Base-by-base conservation (phyloP, 1,140 invertebrate species). In the Drosophila elegans region DNA sequence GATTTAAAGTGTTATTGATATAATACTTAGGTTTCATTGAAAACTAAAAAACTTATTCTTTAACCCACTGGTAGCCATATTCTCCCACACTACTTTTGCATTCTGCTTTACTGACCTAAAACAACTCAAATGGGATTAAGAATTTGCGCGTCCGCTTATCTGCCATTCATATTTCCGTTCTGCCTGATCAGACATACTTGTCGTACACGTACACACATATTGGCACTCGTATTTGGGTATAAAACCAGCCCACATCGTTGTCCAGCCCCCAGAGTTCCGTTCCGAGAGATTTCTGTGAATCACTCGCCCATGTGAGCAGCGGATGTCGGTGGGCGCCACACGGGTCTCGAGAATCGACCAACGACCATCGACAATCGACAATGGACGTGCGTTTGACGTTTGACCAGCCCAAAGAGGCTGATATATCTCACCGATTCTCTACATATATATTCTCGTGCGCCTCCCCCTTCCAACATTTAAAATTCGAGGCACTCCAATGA, bases 301-400 rank as follows among this genome's bases (percentile, higher is more conserved):
- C 69, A 67, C 48, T 13, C 32, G 42, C 38, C 48, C 32, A 46
- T 63, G 32, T 64, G 41, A 39, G 16, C 51, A 69, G 57, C 83
- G 82, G 82, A 85, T 78, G 82, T 82, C 75, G 72, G 82, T 85
- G 82, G 82, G 82, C 81, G 81, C 81, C 81, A 71, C 81, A 71
- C 45, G 46, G 34, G 44, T 56, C 54, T 75, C 57, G 66, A 52
- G 60, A 77, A 78, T 84, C 80, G 56, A 68, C 64, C 59, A 46
- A 36, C 41, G 41, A 16, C 41, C 3, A 16, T 42, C 45, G 11
- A 27, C 45, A 12, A 29, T 29, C 53, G 68, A 63, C 74, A 74
- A 82, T 82, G 81, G 63, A 71, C 59, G 66, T 38, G 32, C 66
- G 48, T 76, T 84, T 67, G 77, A 80, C 82, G 63, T 59, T 82